phyloP scores from a whole-genome alignment of 2,113 vertebrate species.

The Thalassarche chlororhynchos region DNA sequence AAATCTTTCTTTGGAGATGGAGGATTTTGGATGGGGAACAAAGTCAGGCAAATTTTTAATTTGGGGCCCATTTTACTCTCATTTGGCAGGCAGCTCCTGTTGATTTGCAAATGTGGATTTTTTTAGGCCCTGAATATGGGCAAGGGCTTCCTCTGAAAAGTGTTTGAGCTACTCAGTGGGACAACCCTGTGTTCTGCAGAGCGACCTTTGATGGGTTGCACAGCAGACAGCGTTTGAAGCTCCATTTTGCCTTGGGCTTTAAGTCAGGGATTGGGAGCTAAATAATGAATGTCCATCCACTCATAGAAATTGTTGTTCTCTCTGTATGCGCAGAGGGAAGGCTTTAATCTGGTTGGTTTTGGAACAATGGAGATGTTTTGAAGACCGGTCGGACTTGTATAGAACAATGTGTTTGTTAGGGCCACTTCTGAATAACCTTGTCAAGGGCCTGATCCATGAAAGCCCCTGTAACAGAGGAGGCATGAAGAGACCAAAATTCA shows the following conservation, averaged over 20 bases:
- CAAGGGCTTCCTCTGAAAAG: background rate
- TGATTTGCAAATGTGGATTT: background rate
- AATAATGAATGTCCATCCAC: slow-evolving; percentile 28
- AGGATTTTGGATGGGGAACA: slow-evolving; percentile 9
- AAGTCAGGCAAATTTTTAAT: slow-evolving; percentile 31
- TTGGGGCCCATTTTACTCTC: background rate
- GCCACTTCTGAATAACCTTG: background rate
- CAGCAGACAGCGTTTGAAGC: slow-evolving; percentile 14
- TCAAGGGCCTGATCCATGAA: background rate
- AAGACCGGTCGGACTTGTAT: background rate
- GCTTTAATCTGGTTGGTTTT: slow-evolving; percentile 9
- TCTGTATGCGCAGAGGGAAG: background rate
- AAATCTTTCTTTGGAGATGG: slow-evolving; percentile 28
- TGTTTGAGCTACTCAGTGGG: background rate
- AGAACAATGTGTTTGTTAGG: background rate
- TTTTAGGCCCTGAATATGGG: background rate
- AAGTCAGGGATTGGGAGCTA: background rate
- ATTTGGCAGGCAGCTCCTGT: slow-evolving; percentile 15
- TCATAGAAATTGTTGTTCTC: slow-evolving; percentile 10
- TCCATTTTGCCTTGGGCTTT: slow-evolving; percentile 49
- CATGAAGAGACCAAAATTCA: background rate
- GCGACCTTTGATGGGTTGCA: background rate
- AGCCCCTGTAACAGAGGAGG: background rate
- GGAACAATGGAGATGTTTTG: slow-evolving; percentile 30
- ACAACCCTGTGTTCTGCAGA: background rate